Evolutionary conservation across 2,888 invertebrate genomes (phyloP).

Genomic region (Melinopterus prodromus): DNA sequence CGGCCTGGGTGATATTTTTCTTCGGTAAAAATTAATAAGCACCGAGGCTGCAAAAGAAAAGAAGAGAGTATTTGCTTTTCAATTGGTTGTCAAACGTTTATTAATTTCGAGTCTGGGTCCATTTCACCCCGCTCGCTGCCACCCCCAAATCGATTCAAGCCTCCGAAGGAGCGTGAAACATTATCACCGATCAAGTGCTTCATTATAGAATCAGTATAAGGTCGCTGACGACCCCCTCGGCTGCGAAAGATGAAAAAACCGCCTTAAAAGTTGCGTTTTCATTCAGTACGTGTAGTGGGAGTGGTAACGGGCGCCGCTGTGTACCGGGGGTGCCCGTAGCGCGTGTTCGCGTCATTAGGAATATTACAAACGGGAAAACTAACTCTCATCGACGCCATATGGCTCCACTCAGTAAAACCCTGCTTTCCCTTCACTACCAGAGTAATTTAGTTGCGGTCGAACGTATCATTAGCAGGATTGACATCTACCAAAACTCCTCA

Average conservation of each 20-base stretch:
- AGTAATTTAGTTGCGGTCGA: constrained; percentile 61
- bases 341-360: constrained; percentile 62
- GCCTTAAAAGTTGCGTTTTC: constrained; percentile 58
- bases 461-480: constrained; percentile 64
- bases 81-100: constrained; percentile 12
- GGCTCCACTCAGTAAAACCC: constrained; percentile 55
- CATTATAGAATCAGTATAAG: constrained; percentile 14
- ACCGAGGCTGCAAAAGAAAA: neutral
- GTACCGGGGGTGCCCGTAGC: constrained; percentile 46
- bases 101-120: constrained; percentile 4
- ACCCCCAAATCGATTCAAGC: constrained; percentile 1
- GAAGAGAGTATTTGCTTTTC: constrained; percentile 21
- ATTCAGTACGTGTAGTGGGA: constrained; percentile 56
- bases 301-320: constrained; percentile 30
- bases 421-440: constrained; percentile 43
- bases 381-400: constrained; percentile 61
- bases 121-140: neutral
- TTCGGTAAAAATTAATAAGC: constrained; percentile 13
- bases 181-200: constrained; percentile 14
- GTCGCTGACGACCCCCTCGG: constrained; percentile 6
- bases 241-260: neutral
- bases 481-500: constrained; percentile 57
- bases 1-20: constrained; percentile 12
- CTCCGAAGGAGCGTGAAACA: constrained; percentile 17
- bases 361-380: constrained; percentile 63